Conservation (phyloP, 30 jellyfish, hydroid and myxozoan species). For the Sanderia malayensis region DNA sequence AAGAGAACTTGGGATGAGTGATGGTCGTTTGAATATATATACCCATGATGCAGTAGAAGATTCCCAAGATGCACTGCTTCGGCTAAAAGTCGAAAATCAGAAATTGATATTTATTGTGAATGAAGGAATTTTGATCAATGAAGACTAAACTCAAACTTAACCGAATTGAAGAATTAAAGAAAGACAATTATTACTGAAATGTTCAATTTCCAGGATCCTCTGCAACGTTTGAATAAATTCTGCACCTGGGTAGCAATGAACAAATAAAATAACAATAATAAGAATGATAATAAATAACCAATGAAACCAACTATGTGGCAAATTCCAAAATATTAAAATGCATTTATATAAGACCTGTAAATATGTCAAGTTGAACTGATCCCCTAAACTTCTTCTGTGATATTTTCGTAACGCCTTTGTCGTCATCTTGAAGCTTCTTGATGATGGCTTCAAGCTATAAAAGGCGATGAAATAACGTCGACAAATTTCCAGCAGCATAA, state of each 20-base stretch:
- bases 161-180: too few relatives aligned
- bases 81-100: conserved; percentile 7
- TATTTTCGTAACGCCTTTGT: conserved; percentile 42
- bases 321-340: too few relatives aligned
- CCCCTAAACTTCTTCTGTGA: conserved; percentile 23
- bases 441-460: conserved; percentile 36
- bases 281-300: too few relatives aligned
- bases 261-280: not conserved
- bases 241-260: conserved; percentile 16
- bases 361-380: conserved; percentile 13
- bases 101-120: too few relatives aligned
- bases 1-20: not conserved
- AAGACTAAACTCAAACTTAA: too few relatives aligned
- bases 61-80: conserved; percentile 42
- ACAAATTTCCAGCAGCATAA: too few relatives aligned
- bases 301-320: too few relatives aligned
- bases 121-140: not conserved
- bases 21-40: conserved; percentile 20
- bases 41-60: conserved; percentile 44
- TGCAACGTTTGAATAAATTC: conserved; percentile 31
- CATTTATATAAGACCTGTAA: too few relatives aligned
- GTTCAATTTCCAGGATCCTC: conserved; percentile 15
- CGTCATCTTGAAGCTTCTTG: conserved; percentile 16
- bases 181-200: too few relatives aligned
- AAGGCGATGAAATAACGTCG: not conserved